Evolutionary conservation across 2,113 vertebrate genomes (phyloP).

Genomic region (Malurus alboscapulatus): DNA sequence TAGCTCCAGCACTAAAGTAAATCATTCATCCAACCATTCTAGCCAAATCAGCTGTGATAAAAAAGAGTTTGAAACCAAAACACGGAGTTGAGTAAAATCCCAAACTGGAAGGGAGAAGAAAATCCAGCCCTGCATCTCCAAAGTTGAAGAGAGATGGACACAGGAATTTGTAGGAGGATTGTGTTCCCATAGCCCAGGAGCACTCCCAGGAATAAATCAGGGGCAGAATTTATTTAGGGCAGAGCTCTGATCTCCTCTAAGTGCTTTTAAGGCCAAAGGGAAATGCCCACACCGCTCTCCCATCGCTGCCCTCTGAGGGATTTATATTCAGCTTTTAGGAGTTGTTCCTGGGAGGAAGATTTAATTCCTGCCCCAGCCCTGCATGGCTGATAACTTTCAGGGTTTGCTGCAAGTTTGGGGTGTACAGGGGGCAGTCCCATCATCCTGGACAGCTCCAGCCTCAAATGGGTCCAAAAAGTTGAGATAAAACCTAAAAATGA

Average conservation of each 20-base stretch:
- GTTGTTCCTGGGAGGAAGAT: background rate
- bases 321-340: constrained; percentile 3
- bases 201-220: constrained; percentile 39
- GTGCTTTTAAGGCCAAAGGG: background rate
- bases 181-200: background rate
- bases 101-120: background rate
- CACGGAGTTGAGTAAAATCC: background rate
- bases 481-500: background rate
- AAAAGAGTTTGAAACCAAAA: background rate
- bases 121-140: background rate
- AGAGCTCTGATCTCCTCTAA: background rate
- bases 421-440: background rate
- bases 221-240: background rate
- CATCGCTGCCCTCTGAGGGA: background rate
- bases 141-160: background rate
- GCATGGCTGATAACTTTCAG: background rate
- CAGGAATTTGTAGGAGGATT: constrained; percentile 1
- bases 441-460: background rate
- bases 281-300: background rate
- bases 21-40: background rate
- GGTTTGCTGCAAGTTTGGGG: background rate
- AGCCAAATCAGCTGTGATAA: background rate
- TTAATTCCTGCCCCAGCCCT: background rate
- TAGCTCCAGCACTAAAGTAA: background rate
- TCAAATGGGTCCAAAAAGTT: background rate